Evolutionary conservation across 2,888 invertebrate genomes (phyloP).

Genomic region (Abscondita cerata): DNA sequence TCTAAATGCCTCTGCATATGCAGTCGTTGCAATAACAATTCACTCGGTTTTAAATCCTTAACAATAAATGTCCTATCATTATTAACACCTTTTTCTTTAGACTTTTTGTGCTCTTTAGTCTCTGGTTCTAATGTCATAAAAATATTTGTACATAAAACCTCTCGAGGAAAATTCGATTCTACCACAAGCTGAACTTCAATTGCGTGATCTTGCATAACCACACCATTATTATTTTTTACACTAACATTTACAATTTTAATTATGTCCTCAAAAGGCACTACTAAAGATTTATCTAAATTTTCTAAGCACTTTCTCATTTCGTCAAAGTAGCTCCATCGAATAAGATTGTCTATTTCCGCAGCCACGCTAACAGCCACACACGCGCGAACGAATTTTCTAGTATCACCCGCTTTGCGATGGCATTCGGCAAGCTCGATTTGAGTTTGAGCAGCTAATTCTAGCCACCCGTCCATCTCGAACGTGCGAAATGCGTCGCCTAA

Average conservation of each 20-base stretch:
- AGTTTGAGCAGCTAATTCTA: slow-evolving; percentile 80
- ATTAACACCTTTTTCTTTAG: slow-evolving; percentile 49
- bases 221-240: slow-evolving; percentile 49
- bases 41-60: slow-evolving; percentile 67
- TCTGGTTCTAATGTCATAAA: slow-evolving; percentile 63
- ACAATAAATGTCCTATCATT: slow-evolving; percentile 62
- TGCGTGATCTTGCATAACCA: slow-evolving; percentile 65
- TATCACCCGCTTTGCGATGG: slow-evolving; percentile 80
- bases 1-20: slow-evolving; percentile 75
- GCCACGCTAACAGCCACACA: slow-evolving; percentile 83
- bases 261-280: slow-evolving; percentile 59
- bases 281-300: slow-evolving; percentile 49
- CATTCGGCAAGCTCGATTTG: slow-evolving; percentile 85
- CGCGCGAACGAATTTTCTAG: slow-evolving; percentile 65
- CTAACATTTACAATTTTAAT: slow-evolving; percentile 58
- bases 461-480: slow-evolving; percentile 89
- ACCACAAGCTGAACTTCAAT: slow-evolving; percentile 64
- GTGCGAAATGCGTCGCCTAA: slow-evolving; percentile 85
- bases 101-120: slow-evolving; percentile 45
- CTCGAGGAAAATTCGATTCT: slow-evolving; percentile 69
- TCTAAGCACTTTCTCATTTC: slow-evolving; percentile 73
- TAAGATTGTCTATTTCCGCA: slow-evolving; percentile 73
- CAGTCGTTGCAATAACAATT: slow-evolving; percentile 66
- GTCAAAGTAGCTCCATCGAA: slow-evolving; percentile 71
- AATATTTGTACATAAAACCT: slow-evolving; percentile 68